phyloP scores from a whole-genome alignment of 2,888 invertebrate species.

The Muschampia staudingeri region DNA sequence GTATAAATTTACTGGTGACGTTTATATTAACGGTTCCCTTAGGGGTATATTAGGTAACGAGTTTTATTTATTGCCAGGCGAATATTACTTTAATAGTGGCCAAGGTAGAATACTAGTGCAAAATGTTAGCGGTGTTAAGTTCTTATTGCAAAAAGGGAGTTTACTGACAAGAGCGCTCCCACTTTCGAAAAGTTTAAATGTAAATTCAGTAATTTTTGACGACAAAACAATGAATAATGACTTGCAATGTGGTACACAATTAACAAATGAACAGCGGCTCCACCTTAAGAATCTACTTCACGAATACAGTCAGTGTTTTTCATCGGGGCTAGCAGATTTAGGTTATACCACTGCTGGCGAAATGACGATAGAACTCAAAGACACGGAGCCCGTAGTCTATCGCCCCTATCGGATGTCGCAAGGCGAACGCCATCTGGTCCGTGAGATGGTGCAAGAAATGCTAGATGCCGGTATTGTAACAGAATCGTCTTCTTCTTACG shows the following conservation, averaged over 20 bases:
- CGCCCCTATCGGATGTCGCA: neutral
- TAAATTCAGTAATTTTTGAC: neutral
- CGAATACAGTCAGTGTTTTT: slow-evolving; percentile 1
- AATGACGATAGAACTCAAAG: neutral
- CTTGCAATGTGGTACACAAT: neutral
- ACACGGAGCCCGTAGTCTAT: neutral
- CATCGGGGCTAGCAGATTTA: neutral
- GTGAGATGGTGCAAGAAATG: neutral
- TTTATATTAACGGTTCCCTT: neutral
- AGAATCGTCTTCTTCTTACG: neutral
- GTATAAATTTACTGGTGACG: neutral
- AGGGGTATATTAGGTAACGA: neutral
- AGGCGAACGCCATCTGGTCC: neutral
- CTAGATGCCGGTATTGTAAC: neutral
- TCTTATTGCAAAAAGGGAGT: neutral
- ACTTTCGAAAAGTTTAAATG: neutral
- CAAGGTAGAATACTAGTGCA: neutral
- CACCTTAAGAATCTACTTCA: neutral
- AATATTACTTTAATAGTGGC: neutral
- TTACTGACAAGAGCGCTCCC: neutral
- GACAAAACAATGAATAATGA: neutral
- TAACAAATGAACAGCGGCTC: neutral
- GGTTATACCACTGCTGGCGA: neutral
- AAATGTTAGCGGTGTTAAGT: neutral
- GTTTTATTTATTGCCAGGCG: neutral